These are phyloP conservation scores for Eriocheir sinensis DNA, from an alignment of 1,140 invertebrate species.

Conservation along the genomic window DNA sequence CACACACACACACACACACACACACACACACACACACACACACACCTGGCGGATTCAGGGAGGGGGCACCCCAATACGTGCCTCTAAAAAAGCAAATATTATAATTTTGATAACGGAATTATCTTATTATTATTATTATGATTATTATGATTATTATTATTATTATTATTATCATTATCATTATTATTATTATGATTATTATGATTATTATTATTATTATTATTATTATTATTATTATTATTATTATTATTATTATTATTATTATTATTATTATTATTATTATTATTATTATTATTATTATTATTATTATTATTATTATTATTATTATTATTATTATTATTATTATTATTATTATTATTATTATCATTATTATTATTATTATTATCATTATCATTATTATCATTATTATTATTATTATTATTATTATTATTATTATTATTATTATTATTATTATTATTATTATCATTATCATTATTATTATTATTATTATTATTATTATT, in stretches of 20 bases:
- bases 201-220: no score
- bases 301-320: constrained; percentile 39
- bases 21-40: background rate
- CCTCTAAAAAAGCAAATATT: no score
- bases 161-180: no score
- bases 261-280: constrained; percentile 51
- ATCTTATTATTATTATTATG: no score
- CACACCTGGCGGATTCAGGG: background rate
- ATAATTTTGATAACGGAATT: no score
- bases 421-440: no score
- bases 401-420: constrained; percentile 28
- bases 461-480: background rate
- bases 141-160: no score
- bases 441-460: no score
- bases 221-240: constrained; percentile 39
- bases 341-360: constrained; percentile 49
- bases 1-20: no score
- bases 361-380: constrained; percentile 41
- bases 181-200: no score
- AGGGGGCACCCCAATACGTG: background rate
- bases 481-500: no score
- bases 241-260: constrained; percentile 54
- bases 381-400: constrained; percentile 7
- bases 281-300: background rate
- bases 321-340: constrained; percentile 48